Evolutionary conservation across 2,888 invertebrate genomes (phyloP).

Genomic region (Cryptocheilus praepositus): DNA sequence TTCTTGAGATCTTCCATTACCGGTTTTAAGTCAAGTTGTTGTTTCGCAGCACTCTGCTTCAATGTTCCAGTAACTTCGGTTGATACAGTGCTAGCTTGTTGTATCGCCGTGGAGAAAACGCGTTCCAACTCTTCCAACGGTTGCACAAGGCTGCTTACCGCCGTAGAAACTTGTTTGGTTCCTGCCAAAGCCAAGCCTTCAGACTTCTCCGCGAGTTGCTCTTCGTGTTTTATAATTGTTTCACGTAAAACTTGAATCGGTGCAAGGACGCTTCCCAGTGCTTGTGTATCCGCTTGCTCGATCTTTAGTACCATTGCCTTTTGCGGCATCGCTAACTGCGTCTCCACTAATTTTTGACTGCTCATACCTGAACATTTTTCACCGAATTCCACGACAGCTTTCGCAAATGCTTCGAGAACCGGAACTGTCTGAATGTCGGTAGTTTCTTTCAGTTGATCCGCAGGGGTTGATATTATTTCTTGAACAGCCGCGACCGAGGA

Average conservation of each 20-base stretch:
- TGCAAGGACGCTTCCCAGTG: conserved; percentile 42
- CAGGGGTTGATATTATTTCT: conserved; percentile 21
- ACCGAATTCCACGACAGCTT: conserved; percentile 32
- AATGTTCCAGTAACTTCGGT: conserved; percentile 15
- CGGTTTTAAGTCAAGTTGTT: conserved; percentile 31
- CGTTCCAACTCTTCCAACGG: conserved; percentile 48
- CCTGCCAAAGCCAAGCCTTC: conserved; percentile 20
- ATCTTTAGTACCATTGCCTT: conserved; percentile 18
- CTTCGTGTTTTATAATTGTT: conserved; percentile 30
- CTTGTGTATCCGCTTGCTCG: conserved; percentile 17
- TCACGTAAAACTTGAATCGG: conserved; percentile 38
- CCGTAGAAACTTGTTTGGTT: conserved; percentile 21
- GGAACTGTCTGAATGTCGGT: conserved; percentile 14
- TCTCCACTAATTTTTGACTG: conserved; percentile 7
- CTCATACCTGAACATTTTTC: conserved; percentile 25
- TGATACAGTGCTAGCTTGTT: conserved; percentile 7
- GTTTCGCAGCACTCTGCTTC: conserved; percentile 3
- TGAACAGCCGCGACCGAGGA: conserved; percentile 40
- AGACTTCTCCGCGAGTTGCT: conserved; percentile 18
- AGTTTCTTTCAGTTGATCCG: conserved; percentile 7
- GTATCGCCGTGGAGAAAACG: conserved; percentile 22
- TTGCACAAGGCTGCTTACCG: conserved; percentile 36
- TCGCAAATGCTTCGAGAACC: conserved; percentile 73
- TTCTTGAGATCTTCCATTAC: conserved; percentile 57
- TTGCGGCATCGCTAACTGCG: neutral